Evolutionary conservation across 2,888 invertebrate genomes (phyloP).

Genomic region (Aphodius sticticus): DNA sequence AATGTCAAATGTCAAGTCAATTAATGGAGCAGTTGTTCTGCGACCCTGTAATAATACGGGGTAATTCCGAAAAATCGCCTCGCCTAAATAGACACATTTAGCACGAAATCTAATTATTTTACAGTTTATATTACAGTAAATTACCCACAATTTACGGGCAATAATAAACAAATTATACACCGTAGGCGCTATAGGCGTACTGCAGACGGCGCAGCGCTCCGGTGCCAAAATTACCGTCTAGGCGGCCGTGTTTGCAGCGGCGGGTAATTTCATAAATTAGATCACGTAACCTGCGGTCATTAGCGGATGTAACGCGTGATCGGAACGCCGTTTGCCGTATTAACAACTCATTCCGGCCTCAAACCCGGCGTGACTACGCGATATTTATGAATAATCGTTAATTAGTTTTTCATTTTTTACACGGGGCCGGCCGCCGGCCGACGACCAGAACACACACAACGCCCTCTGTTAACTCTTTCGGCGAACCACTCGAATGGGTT

Average conservation of each 20-base stretch:
- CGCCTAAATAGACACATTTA: neutral
- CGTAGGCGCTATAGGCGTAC: slow-evolving; percentile 33
- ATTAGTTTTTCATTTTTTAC: slow-evolving; percentile 27
- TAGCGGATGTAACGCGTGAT: slow-evolving; percentile 41
- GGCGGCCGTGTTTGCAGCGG: slow-evolving; percentile 23
- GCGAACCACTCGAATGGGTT: slow-evolving; percentile 18
- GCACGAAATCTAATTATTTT: slow-evolving; percentile 30
- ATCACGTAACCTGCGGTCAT: slow-evolving; percentile 45
- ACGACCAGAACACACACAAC: slow-evolving; percentile 18
- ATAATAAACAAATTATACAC: slow-evolving; percentile 17
- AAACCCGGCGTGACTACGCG: slow-evolving; percentile 31
- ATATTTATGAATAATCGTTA: slow-evolving; percentile 38
- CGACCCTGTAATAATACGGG: neutral
- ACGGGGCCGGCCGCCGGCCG: slow-evolving; percentile 5
- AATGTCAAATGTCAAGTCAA: neutral
- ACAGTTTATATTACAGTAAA: slow-evolving; percentile 35
- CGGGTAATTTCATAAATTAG: slow-evolving; percentile 44
- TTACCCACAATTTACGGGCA: slow-evolving; percentile 30
- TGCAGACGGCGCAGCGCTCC: slow-evolving; percentile 33
- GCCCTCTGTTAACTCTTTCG: slow-evolving; percentile 18
- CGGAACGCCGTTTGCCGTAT: slow-evolving; percentile 30
- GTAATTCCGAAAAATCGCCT: neutral
- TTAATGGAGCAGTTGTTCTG: neutral
- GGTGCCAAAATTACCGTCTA: slow-evolving; percentile 40
- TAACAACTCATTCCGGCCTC: slow-evolving; percentile 37